Conservation (phyloP, 2,113 vertebrate genomes). For the Eonycteris spelaea region DNA sequence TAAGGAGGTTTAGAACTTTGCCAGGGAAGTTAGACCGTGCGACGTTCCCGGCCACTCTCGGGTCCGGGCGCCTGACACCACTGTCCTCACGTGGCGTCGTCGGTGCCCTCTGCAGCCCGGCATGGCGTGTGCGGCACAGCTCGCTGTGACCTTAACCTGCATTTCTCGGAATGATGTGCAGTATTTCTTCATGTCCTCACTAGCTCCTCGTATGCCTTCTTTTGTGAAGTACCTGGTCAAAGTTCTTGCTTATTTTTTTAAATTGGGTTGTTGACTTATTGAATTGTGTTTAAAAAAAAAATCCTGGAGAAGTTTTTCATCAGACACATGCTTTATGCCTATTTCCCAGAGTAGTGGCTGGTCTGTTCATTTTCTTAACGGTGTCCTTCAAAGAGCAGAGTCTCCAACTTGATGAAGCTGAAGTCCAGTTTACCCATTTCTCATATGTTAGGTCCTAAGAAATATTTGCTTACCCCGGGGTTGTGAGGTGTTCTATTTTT, state of each 20-base stretch:
- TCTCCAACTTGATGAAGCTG: not conserved
- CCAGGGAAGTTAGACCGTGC: not conserved
- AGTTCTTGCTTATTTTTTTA: not conserved
- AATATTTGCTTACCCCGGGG: not conserved
- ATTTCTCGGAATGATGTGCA: not conserved
- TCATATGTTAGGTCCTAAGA: not conserved
- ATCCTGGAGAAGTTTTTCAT: not conserved
- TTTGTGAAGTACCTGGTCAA: not conserved
- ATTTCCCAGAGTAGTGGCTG: not conserved
- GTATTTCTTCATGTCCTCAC: not conserved
- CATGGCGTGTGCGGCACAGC: rapidly evolving
- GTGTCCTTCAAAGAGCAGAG: not conserved
- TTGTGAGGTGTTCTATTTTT: not conserved
- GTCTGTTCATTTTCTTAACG: not conserved
- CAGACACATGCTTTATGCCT: not conserved
- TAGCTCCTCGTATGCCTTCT: not conserved
- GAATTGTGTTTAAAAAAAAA: not conserved
- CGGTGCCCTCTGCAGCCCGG: rapidly evolving
- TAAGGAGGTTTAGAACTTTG: not conserved
- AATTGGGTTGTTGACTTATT: not conserved
- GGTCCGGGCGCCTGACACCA: too few species aligned
- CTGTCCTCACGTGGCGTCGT: rapidly evolving
- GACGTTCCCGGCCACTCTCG: too few species aligned
- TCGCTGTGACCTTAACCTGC: not conserved
- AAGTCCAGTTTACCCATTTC: not conserved